These are phyloP conservation scores for Maniola hyperantus DNA, from an alignment of 2,888 invertebrate genomes.

Conservation along the genomic window DNA sequence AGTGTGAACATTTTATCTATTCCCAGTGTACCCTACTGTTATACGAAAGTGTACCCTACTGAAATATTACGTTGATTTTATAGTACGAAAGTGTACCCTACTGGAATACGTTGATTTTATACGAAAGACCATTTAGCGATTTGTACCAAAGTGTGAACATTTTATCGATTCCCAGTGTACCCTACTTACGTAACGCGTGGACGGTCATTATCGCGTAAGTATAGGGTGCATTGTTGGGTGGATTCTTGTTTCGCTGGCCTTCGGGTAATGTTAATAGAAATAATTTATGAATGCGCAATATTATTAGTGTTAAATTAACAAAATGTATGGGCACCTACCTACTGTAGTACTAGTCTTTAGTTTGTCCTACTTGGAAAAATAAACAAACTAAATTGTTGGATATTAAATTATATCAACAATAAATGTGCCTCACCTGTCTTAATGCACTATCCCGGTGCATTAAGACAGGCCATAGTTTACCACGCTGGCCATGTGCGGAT, in stretches of 20 bases:
- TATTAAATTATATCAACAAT: too few relatives aligned
- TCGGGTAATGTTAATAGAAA: slow-evolving; percentile 21
- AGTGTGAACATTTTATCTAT: slow-evolving; percentile 15
- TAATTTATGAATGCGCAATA: slow-evolving; percentile 24
- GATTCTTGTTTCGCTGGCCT: slow-evolving; percentile 25
- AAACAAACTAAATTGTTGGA: too few relatives aligned
- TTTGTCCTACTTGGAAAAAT: too few relatives aligned
- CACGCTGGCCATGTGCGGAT: too few relatives aligned
- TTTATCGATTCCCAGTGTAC: slow-evolving; percentile 24
- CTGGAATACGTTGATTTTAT: too few relatives aligned
- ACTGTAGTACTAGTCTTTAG: neutral
- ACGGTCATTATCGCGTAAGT: slow-evolving; percentile 35
- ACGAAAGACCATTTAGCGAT: neutral
- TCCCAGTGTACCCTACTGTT: slow-evolving; percentile 30
- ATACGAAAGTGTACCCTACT: too few relatives aligned
- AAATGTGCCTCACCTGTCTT: too few relatives aligned
- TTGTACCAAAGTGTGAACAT: slow-evolving; percentile 7
- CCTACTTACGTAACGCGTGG: slow-evolving; percentile 32
- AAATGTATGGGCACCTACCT: neutral
- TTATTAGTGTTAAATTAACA: slow-evolving; percentile 19
- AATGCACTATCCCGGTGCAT: too few relatives aligned
- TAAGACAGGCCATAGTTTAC: too few relatives aligned
- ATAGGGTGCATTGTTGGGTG: slow-evolving; percentile 33
- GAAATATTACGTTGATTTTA: too few relatives aligned
- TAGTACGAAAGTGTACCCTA: too few relatives aligned